phyloP scores from a whole-genome alignment of 2,797 vertebrate genomes.

The Steatocranus sp. region DNA sequence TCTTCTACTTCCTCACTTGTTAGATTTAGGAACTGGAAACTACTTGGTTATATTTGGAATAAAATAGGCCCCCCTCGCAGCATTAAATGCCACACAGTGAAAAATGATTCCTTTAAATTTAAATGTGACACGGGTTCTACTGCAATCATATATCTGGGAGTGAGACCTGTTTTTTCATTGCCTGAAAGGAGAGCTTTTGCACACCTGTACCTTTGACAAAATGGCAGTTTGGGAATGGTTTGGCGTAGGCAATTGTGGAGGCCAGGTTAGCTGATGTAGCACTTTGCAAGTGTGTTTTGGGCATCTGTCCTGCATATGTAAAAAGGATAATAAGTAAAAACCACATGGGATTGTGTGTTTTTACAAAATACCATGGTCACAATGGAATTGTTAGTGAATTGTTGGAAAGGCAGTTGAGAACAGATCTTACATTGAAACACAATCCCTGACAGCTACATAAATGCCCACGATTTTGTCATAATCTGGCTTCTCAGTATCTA shows the following conservation, averaged over 20 bases:
- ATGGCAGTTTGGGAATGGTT: neutral
- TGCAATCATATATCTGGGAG: neutral
- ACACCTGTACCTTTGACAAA: neutral
- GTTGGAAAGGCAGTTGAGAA: neutral
- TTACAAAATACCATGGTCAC: neutral
- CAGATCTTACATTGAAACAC: neutral
- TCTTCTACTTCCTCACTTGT: neutral
- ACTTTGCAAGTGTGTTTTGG: neutral
- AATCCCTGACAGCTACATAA: neutral
- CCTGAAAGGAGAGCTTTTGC: neutral
- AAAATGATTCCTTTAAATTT: neutral
- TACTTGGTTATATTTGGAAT: neutral
- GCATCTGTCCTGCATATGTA: neutral
- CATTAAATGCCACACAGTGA: neutral
- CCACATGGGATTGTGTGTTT: neutral
- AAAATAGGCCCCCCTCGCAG: neutral
- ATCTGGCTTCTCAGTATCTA: neutral
- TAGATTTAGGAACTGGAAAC: neutral
- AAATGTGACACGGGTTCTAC: neutral
- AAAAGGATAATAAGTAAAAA: neutral
- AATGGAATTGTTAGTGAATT: neutral
- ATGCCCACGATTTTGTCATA: neutral
- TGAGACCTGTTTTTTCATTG: no score
- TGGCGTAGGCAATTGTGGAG: no score
- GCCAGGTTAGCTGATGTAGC: neutral